A percentile compares a stretch with the other conserved stretches of the same genome.
phyloP scores from a whole-genome alignment of 1,140 invertebrate genomes.

The Euwallacea fornicatus region DNA sequence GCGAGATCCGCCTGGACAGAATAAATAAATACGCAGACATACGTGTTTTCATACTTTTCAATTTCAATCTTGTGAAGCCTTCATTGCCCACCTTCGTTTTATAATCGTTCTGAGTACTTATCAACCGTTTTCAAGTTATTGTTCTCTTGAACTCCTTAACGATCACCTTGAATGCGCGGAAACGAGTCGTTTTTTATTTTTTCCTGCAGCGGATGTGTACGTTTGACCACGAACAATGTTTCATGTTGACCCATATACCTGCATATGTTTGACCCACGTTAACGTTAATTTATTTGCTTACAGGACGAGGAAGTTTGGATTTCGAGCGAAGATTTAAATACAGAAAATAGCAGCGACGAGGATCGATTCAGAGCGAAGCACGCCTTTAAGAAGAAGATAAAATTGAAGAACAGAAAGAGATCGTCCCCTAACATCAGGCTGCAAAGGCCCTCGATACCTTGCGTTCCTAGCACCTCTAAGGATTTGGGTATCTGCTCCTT shows the following conservation, averaged over 20 bases:
- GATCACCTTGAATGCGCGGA: not conserved
- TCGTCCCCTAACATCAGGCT: slow-evolving; percentile 28
- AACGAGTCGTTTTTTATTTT: not conserved
- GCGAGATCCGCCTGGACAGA: too few relatives aligned
- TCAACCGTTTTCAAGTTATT: not conserved
- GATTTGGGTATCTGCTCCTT: slow-evolving; percentile 11
- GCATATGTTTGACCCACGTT: too few relatives aligned
- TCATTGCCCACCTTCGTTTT: not conserved
- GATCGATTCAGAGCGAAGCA: slow-evolving; percentile 25
- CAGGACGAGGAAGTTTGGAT: slow-evolving; percentile 43
- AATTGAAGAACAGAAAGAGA: slow-evolving; percentile 30
- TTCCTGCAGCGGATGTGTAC: not conserved
- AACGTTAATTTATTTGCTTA: not conserved
- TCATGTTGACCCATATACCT: too few relatives aligned
- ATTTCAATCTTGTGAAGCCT: too few relatives aligned
- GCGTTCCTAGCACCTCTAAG: slow-evolving; percentile 24
- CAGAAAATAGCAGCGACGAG: slow-evolving; percentile 45
- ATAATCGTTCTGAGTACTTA: not conserved
- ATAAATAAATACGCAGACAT: too few relatives aligned
- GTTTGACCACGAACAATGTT: too few relatives aligned
- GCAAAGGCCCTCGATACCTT: slow-evolving; percentile 28
- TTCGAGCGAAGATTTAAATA: slow-evolving; percentile 45
- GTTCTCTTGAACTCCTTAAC: not conserved
- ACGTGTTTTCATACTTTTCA: too few relatives aligned
- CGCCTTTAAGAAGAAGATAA: slow-evolving; percentile 23